A percentile compares a stretch with the other conserved stretches of the same genome.
Evolutionary conservation across 1,140 invertebrate genomes (phyloP).

Genomic region (Tetramorium simillimum): DNA sequence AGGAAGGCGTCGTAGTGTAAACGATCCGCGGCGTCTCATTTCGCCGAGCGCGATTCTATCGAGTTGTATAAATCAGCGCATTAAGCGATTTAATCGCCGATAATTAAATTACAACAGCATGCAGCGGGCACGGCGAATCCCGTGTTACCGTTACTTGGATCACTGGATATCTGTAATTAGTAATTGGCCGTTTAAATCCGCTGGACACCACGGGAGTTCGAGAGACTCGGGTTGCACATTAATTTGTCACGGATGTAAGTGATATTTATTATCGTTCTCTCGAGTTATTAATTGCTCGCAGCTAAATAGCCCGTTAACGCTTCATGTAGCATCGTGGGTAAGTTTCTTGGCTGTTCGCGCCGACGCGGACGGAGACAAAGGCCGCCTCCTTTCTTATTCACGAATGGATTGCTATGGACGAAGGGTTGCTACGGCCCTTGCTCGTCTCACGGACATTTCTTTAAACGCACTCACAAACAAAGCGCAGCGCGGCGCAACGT

Average conservation of each 20-base stretch:
- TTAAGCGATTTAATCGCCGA: conserved; percentile 70
- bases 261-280: conserved; percentile 50
- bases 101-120: conserved; percentile 73
- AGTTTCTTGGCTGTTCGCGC: conserved; percentile 47
- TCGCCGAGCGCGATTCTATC: conserved; percentile 52
- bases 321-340: conserved; percentile 45
- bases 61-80: conserved; percentile 64
- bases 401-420: conserved; percentile 43
- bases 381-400: not conserved
- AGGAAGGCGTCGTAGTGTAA: conserved; percentile 9
- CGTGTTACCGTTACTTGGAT: conserved; percentile 68
- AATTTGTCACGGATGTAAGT: conserved; percentile 66
- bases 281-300: conserved; percentile 49
- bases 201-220: conserved; percentile 6
- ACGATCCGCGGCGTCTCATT: conserved; percentile 51
- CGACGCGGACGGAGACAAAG: conserved; percentile 17
- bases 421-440: conserved; percentile 35
- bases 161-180: conserved; percentile 72
- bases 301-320: conserved; percentile 35
- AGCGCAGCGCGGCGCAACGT: conserved; percentile 13
- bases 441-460: not conserved
- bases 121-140: conserved; percentile 18
- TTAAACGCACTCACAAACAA: not conserved
- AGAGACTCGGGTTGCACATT: conserved; percentile 16
- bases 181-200: conserved; percentile 68